These are phyloP conservation scores for Phenganax stokvisi DNA, from an alignment of 92 coral and sea anemone species.

Conservation along the genomic window DNA sequence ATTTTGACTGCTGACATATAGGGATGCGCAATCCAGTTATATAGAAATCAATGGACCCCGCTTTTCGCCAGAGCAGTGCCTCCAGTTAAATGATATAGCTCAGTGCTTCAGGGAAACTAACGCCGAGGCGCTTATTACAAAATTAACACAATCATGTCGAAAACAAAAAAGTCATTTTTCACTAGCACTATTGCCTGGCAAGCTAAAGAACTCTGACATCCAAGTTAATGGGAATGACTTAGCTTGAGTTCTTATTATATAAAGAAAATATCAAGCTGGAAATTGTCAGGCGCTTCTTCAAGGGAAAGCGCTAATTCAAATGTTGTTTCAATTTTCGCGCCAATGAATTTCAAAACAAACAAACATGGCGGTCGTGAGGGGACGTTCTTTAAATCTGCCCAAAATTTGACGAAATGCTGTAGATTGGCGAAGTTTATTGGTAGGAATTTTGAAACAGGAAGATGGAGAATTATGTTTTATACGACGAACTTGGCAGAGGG, in stretches of 20 bases:
- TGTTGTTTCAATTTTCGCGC: not conserved
- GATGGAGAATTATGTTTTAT: conserved; percentile 95
- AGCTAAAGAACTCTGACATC: no score
- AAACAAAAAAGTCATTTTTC: no score
- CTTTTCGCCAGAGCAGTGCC: no score
- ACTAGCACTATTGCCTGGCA: no score
- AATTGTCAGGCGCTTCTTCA: not conserved
- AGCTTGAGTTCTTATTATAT: not conserved
- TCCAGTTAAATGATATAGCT: no score
- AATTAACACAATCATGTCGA: no score
- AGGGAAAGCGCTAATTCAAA: not conserved
- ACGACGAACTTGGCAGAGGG: conserved; percentile 96
- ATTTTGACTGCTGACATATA: no score
- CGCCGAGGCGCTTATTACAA: no score
- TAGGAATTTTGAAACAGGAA: not conserved
- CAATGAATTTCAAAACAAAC: not conserved
- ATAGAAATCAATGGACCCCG: no score
- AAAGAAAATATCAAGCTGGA: not conserved
- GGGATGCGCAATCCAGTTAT: no score
- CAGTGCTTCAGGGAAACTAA: no score
- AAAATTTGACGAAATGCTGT: not conserved
- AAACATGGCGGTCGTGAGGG: conserved; percentile 29
- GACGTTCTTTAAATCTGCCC: not conserved
- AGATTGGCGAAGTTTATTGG: not conserved
- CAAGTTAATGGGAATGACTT: no score